Evolutionary conservation across 2,888 invertebrate genomes (phyloP), one percentile per base, ranked within the genome.

Genomic region (Lysandra coridon): DNA sequence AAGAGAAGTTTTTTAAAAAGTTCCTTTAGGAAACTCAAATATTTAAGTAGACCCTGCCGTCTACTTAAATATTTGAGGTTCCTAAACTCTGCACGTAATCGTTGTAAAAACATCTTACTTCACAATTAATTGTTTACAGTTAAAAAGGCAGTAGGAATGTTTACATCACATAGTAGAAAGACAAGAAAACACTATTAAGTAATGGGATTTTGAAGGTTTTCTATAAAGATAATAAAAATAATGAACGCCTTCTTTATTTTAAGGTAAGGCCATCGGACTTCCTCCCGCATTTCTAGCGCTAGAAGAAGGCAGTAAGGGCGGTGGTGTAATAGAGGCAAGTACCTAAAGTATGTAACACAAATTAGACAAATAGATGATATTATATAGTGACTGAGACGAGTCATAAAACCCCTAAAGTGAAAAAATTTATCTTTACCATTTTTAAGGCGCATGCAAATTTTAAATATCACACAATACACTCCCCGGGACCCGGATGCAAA

Each of bases 241-340:
- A 10, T 49, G 1, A 49, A 49, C 49, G 23, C 23, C 23, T 23
- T 23, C 23, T 23, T 23, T 23, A 23, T 23, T 23, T 23, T 23
- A 23, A 23, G 97, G 97, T 78, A 98, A 97, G 92, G 98, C 98
- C n/a, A 98, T 99, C 84, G 98, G 98, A 1, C 92, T 99, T 79
- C 99, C 99, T 0, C 96, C 97, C 83, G 96, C 97, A 79, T 99
- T 99, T 92, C 93, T 98, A 85, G 97, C 98, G 10, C 95, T 97
- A 79, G 96, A 96, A 85, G 97, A 98, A 88, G 97, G 97, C 69
- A 98, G 98, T 88, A 97, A 96, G 86, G 99, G 99, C 1, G 99
- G 99, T 76, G 99, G 99, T 74, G 98, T 98, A 5, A 98, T 99
- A 86, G 98, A 99, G 23, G 23, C 23, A 23, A 23, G 23, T 23